Evolutionary conservation across 2,888 invertebrate species (phyloP).

Genomic region (Dryococelus australis): DNA sequence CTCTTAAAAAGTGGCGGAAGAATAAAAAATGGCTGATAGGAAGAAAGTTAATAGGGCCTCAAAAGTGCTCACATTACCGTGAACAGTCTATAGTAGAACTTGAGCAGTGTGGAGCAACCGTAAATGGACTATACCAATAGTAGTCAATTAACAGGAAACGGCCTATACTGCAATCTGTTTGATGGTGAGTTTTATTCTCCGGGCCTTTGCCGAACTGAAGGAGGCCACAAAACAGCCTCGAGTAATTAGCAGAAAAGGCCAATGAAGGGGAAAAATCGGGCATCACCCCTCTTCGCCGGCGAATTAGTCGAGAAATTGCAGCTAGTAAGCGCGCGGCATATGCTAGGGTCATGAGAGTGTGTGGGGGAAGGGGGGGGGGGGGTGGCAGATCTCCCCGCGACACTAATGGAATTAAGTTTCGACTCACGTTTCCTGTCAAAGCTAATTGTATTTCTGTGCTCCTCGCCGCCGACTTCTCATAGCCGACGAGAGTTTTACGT

Average conservation of each 20-base stretch:
- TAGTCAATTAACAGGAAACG: too few relatives aligned
- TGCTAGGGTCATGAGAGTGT: too few relatives aligned
- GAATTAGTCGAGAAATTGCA: not conserved
- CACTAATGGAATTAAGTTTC: not conserved
- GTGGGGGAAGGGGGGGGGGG: not conserved
- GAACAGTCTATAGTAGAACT: too few relatives aligned
- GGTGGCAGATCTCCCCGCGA: not conserved
- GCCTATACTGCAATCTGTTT: too few relatives aligned
- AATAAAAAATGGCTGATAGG: too few relatives aligned
- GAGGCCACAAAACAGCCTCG: not conserved
- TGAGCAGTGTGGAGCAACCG: too few relatives aligned
- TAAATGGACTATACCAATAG: too few relatives aligned
- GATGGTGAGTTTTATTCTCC: too few relatives aligned
- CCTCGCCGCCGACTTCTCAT: not conserved
- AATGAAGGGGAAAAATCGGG: not conserved
- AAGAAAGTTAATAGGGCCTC: too few relatives aligned
- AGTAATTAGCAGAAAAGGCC: not conserved
- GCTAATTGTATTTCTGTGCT: not conserved
- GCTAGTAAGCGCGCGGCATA: not conserved
- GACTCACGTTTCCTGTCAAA: conserved; percentile 3
- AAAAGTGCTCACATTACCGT: too few relatives aligned
- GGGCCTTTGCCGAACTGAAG: not conserved
- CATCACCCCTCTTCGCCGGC: not conserved
- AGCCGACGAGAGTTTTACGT: not conserved
- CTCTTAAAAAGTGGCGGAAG: too few relatives aligned